A percentile compares a stretch with the other conserved stretches of the same genome.
Conservation (phyloP, 2,113 vertebrate species). For the Sylvietta virens region DNA sequence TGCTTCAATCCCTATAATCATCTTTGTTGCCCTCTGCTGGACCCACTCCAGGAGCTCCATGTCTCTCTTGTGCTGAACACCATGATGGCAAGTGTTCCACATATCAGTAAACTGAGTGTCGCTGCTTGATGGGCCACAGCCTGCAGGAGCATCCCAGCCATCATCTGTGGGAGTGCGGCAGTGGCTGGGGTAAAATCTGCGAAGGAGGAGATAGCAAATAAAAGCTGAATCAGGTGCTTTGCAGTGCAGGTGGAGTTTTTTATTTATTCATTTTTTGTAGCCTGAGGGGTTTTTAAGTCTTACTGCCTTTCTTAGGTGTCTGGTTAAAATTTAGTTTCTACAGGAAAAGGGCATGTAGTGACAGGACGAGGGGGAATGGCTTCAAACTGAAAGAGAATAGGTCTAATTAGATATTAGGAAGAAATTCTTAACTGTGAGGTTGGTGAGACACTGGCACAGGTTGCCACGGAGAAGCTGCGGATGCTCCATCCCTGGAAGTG, state of each 20-base stretch:
- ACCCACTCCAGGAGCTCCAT: fast-evolving
- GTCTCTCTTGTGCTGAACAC: neutral
- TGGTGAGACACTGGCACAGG: neutral
- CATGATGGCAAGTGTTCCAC: neutral
- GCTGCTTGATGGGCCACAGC: neutral
- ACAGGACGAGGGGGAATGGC: too few relatives aligned
- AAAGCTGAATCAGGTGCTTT: neutral
- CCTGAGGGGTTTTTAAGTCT: neutral
- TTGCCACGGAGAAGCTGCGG: neutral
- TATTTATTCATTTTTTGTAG: neutral
- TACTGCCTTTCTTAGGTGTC: neutral
- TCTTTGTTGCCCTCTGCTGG: neutral
- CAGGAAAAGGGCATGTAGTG: neutral
- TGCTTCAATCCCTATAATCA: neutral
- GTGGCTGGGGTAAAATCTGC: neutral
- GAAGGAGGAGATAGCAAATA: neutral
- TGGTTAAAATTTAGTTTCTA: neutral
- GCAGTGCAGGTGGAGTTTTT: neutral
- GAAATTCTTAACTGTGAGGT: neutral
- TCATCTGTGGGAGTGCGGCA: fast-evolving
- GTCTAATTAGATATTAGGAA: neutral
- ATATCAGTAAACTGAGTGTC: too few relatives aligned
- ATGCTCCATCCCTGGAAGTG: neutral
- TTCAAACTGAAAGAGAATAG: neutral
- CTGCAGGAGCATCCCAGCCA: neutral